Percentiles rank a stretch among this genome's conserved stretches.
Conservation (phyloP, 2,888 invertebrate genomes). For the Dynastes grantii region DNA sequence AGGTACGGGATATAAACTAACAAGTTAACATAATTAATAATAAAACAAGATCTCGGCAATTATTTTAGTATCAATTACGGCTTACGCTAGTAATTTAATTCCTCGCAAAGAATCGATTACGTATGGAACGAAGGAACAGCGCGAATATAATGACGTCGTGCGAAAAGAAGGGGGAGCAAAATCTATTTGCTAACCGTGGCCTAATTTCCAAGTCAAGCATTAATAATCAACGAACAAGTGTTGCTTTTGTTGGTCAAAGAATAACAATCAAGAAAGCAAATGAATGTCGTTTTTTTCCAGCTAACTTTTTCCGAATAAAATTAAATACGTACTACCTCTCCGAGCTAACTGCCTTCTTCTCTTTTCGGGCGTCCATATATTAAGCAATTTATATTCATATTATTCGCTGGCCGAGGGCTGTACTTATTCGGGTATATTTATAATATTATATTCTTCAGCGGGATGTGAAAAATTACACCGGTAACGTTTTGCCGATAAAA, state of each 20-base stretch:
- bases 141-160: background rate
- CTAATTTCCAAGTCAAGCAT: slow-evolving; percentile 10
- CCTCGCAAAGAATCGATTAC: no score
- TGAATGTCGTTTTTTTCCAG: background rate
- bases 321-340: background rate
- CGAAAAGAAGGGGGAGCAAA: background rate
- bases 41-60: no score
- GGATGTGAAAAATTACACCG: background rate
- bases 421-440: background rate
- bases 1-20: background rate
- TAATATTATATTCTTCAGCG: background rate
- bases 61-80: no score
- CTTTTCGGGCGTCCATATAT: background rate
- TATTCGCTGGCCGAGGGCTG: background rate
- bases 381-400: slow-evolving; percentile 11
- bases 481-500: background rate
- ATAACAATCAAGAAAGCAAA: slow-evolving; percentile 12
- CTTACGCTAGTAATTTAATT: no score
- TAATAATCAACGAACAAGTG: slow-evolving; percentile 10
- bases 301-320: background rate
- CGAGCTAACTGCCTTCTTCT: background rate
- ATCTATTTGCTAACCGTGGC: slow-evolving; percentile 14
- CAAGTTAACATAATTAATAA: background rate
- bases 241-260: slow-evolving; percentile 4
- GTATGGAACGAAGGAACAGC: background rate